Conservation (phyloP, 2,797 vertebrate genomes). For the Psittacula derbiana region DNA sequence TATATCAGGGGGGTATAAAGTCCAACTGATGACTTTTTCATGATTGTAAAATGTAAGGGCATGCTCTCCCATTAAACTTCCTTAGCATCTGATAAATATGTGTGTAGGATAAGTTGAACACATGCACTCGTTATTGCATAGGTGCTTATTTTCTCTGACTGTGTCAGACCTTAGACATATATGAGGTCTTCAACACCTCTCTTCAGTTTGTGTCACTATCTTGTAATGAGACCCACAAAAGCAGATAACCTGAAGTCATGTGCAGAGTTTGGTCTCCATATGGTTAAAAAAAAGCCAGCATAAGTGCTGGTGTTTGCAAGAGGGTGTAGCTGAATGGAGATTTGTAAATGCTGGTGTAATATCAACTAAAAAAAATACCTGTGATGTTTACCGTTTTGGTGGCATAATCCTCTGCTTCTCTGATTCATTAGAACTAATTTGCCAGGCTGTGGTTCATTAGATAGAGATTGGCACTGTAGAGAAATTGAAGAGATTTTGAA, state of each 20-base stretch:
- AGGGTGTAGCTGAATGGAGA: neutral
- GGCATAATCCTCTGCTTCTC: neutral
- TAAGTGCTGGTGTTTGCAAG: neutral
- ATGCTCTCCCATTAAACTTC: neutral
- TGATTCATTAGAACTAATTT: neutral
- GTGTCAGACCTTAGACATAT: neutral
- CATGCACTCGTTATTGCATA: neutral
- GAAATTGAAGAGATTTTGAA: neutral
- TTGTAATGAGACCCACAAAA: neutral
- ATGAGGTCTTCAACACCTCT: neutral
- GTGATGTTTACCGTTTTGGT: neutral
- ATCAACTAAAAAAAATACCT: neutral
- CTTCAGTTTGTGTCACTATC: neutral
- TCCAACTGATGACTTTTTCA: neutral
- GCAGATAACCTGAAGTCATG: neutral
- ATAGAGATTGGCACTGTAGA: neutral
- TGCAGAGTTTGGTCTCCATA: neutral
- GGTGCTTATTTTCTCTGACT: neutral
- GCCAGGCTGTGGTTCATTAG: neutral
- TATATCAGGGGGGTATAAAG: neutral
- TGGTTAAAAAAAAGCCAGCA: neutral
- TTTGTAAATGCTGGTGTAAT: neutral
- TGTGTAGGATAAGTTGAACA: neutral
- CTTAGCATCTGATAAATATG: neutral
- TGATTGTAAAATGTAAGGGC: neutral